These are phyloP conservation scores for Yponomeuta malinellus DNA, from an alignment of 2,888 invertebrate species.

Conservation along the genomic window DNA sequence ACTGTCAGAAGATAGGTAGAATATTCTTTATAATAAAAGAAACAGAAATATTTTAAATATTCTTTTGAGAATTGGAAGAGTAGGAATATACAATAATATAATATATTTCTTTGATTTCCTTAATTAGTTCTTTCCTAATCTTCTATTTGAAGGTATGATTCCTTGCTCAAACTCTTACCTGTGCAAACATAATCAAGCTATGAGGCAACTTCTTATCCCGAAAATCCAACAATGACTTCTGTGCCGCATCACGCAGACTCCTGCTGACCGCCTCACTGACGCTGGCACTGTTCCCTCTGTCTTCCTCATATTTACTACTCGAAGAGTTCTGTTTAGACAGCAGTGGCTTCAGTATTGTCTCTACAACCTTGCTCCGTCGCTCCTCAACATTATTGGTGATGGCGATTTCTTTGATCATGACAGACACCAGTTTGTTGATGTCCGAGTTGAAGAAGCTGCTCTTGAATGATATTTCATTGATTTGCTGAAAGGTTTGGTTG, in stretches of 20 bases:
- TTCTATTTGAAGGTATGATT: not conserved
- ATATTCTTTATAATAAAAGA: not conserved
- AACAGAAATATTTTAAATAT: too few species aligned
- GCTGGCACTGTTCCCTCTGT: slow-evolving; percentile 27
- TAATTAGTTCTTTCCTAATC: not conserved
- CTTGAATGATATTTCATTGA: slow-evolving; percentile 88
- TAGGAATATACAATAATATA: too few species aligned
- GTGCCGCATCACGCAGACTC: slow-evolving; percentile 32
- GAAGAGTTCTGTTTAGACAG: slow-evolving; percentile 64
- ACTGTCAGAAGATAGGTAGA: slow-evolving; percentile 61
- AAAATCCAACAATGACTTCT: slow-evolving; percentile 76
- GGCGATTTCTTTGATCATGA: slow-evolving; percentile 87
- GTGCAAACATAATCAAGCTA: slow-evolving; percentile 87
- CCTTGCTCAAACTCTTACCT: slow-evolving; percentile 65
- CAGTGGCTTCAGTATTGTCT: slow-evolving; percentile 66
- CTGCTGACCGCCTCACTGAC: slow-evolving; percentile 29
- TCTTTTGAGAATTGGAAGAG: too few species aligned
- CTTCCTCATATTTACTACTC: slow-evolving; percentile 30
- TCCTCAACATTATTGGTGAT: slow-evolving; percentile 85
- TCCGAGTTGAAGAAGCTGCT: slow-evolving; percentile 93
- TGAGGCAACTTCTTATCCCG: slow-evolving; percentile 85
- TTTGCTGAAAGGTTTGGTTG: slow-evolving; percentile 76
- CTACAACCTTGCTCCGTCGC: slow-evolving; percentile 57
- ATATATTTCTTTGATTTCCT: not conserved
- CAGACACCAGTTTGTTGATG: slow-evolving; percentile 87